These are phyloP conservation scores for Anastrepha ludens DNA, from an alignment of 1,140 invertebrate species.

Conservation along the genomic window DNA sequence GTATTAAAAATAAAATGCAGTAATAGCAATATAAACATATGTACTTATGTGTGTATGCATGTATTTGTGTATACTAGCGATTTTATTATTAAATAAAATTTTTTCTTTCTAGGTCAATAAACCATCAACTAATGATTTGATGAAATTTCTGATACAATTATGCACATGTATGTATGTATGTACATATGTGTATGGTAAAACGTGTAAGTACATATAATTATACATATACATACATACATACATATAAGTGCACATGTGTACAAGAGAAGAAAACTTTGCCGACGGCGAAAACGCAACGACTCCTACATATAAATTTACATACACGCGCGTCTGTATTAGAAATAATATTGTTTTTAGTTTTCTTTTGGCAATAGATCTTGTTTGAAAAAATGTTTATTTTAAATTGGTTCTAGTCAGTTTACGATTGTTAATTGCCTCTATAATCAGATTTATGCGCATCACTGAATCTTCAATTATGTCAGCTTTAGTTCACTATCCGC, in stretches of 20 bases:
- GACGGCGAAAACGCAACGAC: no score
- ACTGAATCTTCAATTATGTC: conserved; percentile 54
- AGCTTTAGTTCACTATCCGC: neutral
- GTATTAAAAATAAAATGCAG: neutral
- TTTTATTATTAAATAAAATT: no score
- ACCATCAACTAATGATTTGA: no score
- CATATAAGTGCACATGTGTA: no score
- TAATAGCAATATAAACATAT: neutral
- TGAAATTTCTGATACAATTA: no score
- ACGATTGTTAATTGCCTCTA: conserved; percentile 57
- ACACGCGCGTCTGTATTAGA: neutral
- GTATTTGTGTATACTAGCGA: neutral
- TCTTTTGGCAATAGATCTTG: neutral
- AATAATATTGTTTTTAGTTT: neutral
- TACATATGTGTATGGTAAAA: no score
- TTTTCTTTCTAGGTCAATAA: no score
- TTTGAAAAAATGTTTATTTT: conserved; percentile 45
- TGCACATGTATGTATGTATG: no score
- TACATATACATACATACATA: no score
- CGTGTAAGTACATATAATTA: no score
- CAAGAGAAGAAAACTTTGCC: no score
- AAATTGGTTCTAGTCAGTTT: conserved; percentile 58
- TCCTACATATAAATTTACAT: neutral
- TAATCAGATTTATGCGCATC: conserved; percentile 57
- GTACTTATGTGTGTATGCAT: neutral